A percentile compares a stretch with the other conserved stretches of the same genome.
phyloP scores from a whole-genome alignment of 2,113 vertebrate species.

The pig (Sus scrofa) region T2T-Sscrofa CM000813.6:103279001-103279500 shows the following conservation, averaged over 20 bases:
- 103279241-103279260: not conserved
- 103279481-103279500: conserved; percentile 1
- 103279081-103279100: not conserved
- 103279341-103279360: not conserved
- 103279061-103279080: not conserved
- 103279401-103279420: not conserved
- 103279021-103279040: not conserved
- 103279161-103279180: not conserved
- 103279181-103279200: not conserved
- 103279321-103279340: conserved; percentile 23
- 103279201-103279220: not conserved
- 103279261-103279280: not conserved
- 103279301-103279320: not conserved
- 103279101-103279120: not conserved
- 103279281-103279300: not conserved
- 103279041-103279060: not conserved
- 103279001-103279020: not conserved
- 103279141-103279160: not conserved
- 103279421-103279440: conserved; percentile 12
- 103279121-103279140: conserved; percentile 1
- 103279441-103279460: conserved; percentile 33
- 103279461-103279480: not conserved
- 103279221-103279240: not conserved
- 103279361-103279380: not conserved
- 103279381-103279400: not conserved